Conservation (phyloP, 2,113 vertebrate species). For the Mesitornis unicolor region DNA sequence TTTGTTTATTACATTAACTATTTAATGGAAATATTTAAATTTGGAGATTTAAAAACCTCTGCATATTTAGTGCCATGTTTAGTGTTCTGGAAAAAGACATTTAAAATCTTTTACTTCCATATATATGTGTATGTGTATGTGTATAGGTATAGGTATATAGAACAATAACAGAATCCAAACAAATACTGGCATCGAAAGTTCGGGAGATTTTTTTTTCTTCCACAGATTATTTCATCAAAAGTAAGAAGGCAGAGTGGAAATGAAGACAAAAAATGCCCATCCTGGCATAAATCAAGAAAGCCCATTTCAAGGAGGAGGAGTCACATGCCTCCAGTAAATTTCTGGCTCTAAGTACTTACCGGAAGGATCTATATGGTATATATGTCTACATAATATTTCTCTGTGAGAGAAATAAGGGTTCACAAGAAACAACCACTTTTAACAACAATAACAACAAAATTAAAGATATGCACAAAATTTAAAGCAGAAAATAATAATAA, state of each 20-base stretch:
- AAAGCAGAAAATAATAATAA: background rate
- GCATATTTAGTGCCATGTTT: background rate
- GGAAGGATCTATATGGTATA: background rate
- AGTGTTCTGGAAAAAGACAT: background rate
- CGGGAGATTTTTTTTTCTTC: background rate
- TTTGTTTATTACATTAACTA: background rate
- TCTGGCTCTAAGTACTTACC: background rate
- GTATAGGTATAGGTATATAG: background rate
- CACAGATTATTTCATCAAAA: background rate
- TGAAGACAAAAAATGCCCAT: background rate
- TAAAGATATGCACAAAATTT: background rate
- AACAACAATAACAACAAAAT: background rate
- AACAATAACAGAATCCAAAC: background rate
- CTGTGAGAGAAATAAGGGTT: background rate
- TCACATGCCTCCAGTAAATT: background rate
- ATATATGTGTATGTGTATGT: rapidly evolving
- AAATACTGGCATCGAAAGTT: background rate
- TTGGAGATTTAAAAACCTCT: rapidly evolving
- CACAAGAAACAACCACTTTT: background rate
- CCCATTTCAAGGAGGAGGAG: rapidly evolving
- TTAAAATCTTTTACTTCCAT: background rate
- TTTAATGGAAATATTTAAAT: background rate
- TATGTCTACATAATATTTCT: background rate
- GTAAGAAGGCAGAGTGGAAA: background rate
- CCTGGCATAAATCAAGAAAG: background rate